phyloP scores from a whole-genome alignment of 2,888 invertebrate species.

The Melanostoma scalare region DNA sequence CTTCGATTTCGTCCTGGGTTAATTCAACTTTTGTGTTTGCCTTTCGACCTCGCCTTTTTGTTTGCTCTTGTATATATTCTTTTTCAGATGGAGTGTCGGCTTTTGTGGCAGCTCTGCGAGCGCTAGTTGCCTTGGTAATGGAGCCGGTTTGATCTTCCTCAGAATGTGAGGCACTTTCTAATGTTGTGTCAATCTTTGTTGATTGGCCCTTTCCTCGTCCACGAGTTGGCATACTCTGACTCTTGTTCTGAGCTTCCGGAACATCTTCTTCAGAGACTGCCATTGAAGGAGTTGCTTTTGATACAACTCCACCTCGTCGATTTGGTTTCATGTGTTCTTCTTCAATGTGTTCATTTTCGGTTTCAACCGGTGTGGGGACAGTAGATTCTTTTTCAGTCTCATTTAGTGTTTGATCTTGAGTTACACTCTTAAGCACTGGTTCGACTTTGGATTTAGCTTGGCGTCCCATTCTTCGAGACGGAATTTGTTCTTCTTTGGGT shows the following conservation, averaged over 20 bases:
- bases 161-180: slow-evolving; percentile 16
- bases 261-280: neutral
- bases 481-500: neutral
- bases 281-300: neutral
- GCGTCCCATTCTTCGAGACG: slow-evolving; percentile 2
- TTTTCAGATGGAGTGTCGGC: neutral
- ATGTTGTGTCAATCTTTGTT: slow-evolving; percentile 10
- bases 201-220: neutral
- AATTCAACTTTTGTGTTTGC: neutral
- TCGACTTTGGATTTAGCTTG: neutral
- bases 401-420: neutral
- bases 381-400: slow-evolving; percentile 16
- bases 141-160: slow-evolving; percentile 21
- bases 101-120: slow-evolving; percentile 23
- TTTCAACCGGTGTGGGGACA: neutral
- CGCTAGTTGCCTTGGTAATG: neutral
- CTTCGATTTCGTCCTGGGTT: slow-evolving; percentile 17
- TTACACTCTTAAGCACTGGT: neutral
- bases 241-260: no score
- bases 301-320: neutral
- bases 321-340: neutral
- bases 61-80: neutral
- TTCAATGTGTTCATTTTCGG: neutral
- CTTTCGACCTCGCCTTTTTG: neutral
- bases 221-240: neutral